Conservation (phyloP, 2,797 vertebrate species). For the Hemitrygon akajei region DNA sequence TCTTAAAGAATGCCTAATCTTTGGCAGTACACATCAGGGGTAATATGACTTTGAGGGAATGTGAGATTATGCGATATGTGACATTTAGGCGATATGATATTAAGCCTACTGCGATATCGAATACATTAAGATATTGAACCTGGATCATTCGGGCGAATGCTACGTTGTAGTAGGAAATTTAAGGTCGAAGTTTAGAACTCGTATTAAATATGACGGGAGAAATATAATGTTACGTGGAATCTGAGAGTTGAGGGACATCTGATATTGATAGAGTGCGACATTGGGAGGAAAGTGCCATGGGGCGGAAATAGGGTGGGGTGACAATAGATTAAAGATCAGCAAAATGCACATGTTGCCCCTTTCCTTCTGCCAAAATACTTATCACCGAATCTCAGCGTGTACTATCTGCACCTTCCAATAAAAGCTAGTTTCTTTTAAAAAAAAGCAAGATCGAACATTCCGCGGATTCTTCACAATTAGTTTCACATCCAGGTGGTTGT, state of each 20-base stretch:
- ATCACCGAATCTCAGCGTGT: background rate
- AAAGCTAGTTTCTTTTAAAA: background rate
- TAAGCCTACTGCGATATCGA: background rate
- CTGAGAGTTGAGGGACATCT: no score
- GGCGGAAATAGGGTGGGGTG: background rate
- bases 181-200: background rate
- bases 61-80: background rate
- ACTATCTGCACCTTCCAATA: background rate
- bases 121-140: background rate
- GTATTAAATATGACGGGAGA: background rate
- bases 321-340: background rate
- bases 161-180: background rate
- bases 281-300: background rate
- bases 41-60: background rate
- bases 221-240: background rate
- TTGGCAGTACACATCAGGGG: background rate
- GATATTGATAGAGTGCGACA: background rate
- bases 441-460: conserved; percentile 9
- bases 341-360: background rate
- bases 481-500: background rate
- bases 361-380: background rate
- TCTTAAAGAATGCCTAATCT: background rate
- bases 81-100: background rate
- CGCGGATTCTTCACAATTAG: conserved; percentile 27
- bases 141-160: background rate